A percentile compares a stretch with the other conserved stretches of the same genome.
phyloP scores from a whole-genome alignment of 1,140 invertebrate species.

The Panulirus ornatus region DNA sequence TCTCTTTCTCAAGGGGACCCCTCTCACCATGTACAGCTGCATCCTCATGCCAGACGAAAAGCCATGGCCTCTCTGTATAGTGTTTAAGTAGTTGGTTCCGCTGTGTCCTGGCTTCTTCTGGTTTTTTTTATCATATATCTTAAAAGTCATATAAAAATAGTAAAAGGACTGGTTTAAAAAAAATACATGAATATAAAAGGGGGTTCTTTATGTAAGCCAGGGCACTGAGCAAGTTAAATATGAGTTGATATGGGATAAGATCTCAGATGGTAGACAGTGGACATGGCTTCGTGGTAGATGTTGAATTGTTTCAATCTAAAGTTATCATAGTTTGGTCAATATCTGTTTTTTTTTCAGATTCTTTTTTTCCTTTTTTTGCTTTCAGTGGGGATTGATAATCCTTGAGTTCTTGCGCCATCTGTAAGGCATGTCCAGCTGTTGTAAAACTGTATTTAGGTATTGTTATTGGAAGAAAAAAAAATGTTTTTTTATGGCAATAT shows the following conservation, averaged over 20 bases:
- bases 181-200: not conserved
- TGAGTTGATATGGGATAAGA: conserved; percentile 65
- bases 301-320: conserved; percentile 19
- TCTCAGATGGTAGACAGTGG: conserved; percentile 53
- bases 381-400: not conserved
- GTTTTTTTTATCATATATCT: not conserved
- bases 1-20: too few species aligned
- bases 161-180: not conserved
- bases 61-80: conserved; percentile 59
- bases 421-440: conserved; percentile 51
- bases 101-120: conserved; percentile 39
- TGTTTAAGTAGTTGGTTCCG: conserved; percentile 57
- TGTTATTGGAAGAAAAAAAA: conserved; percentile 41
- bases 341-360: not conserved
- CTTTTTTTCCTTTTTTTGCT: conserved; percentile 1
- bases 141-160: conserved; percentile 13
- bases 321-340: conserved; percentile 10
- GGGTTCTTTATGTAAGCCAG: conserved; percentile 33
- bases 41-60: conserved; percentile 14
- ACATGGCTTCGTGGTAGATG: conserved; percentile 46
- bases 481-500: conserved; percentile 17
- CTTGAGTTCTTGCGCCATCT: conserved; percentile 19
- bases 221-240: conserved; percentile 25
- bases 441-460: conserved; percentile 36
- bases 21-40: not conserved